These are phyloP conservation scores for Synaphobranchus kaupii DNA, from an alignment of 2,797 vertebrate genomes.

Conservation along the genomic window DNA sequence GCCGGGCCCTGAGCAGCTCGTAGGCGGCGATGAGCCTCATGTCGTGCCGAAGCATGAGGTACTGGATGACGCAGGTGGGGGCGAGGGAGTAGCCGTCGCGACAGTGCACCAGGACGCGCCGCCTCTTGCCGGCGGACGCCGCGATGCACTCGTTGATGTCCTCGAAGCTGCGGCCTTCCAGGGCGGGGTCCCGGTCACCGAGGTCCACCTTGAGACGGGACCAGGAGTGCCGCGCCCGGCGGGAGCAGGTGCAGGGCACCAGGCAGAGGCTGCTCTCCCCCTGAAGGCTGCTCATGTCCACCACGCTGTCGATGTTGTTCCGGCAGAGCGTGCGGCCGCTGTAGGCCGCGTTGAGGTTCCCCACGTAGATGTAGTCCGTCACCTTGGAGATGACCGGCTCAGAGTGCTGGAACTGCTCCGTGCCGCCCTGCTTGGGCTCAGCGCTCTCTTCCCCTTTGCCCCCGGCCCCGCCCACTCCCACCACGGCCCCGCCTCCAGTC, in stretches of 20 bases:
- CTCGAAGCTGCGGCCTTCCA: slow-evolving; percentile 73
- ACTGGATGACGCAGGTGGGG: slow-evolving; percentile 79
- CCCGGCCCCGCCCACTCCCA: slow-evolving; percentile 32
- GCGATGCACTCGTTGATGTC: slow-evolving; percentile 80
- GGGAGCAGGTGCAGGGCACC: slow-evolving; percentile 78
- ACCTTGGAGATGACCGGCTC: slow-evolving; percentile 75
- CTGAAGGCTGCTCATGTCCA: slow-evolving; percentile 75
- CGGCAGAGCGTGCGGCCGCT: slow-evolving; percentile 71
- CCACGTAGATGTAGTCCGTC: slow-evolving; percentile 77
- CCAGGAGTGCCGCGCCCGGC: slow-evolving; percentile 77
- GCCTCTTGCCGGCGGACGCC: slow-evolving; percentile 74
- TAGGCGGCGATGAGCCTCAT: slow-evolving; percentile 81
- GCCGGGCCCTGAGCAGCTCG: slow-evolving; percentile 74
- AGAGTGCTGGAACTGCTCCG: slow-evolving; percentile 69
- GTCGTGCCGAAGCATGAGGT: slow-evolving; percentile 82
- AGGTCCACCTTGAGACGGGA: slow-evolving; percentile 80
- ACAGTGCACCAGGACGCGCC: slow-evolving; percentile 79
- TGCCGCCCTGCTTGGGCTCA: slow-evolving; percentile 50
- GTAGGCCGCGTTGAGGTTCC: slow-evolving; percentile 75
- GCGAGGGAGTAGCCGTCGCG: slow-evolving; percentile 80
- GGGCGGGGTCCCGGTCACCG: slow-evolving; percentile 56
- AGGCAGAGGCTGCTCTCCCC: slow-evolving; percentile 69
- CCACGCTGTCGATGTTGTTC: slow-evolving; percentile 78
- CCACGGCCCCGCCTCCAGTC: slow-evolving; percentile 36
- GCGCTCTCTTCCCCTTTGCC: slow-evolving; percentile 46